Evolutionary conservation across 2,113 vertebrate genomes (phyloP), one percentile per base, ranked within the genome.

Genomic region (Pedetes capensis): DNA sequence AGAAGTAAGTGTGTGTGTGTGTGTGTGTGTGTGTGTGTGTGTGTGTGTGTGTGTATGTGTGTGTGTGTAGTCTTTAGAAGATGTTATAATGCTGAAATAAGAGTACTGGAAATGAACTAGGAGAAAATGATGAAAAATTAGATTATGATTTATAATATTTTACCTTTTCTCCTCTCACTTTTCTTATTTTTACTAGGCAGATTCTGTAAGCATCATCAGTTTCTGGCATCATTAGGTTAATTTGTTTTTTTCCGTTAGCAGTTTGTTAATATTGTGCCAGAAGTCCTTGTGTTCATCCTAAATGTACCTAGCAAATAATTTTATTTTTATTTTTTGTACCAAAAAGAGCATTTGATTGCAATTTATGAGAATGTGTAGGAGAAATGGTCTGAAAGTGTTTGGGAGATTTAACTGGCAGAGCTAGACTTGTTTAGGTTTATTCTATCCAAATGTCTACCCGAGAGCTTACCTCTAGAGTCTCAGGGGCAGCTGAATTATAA

Each of bases 81-180:
- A 3, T 88, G 20, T 84, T 25, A 22, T 23, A 61, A 20, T 11
- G 13, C 29, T 93, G 32, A 80, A 80, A 22, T 85, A 27, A 79
- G 12, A 66, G 6, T 63, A 12, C 42, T 92, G 34, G 42, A 75
- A 82, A 75, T 88, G 44, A 74, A 71, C 55, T 69, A 17, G 20
- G 59, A 87, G 81, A 86, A 92, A 90, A 87, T 86, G 23, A 61
- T 61, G 10, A 5, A 83, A 47, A 74, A 44, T 14, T n/a, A 87
- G n/a, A 72, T 66, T 86, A 49, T 90, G 12, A 76, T 51, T 72
- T 78, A 27, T 9, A 53, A 17, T 61, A 55, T 32, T 87, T 20
- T 12, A 64, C 1, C 0, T 27, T 22, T 34, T 1, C 0, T 18
- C 2, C 5, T 27, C 3, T 27, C 3, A 27, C n/a, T 55, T 75